Percentiles rank a stretch among this genome's conserved stretches.
phyloP scores from a whole-genome alignment of 2,888 invertebrate genomes.

The Sarcophaga subvicina region DNA sequence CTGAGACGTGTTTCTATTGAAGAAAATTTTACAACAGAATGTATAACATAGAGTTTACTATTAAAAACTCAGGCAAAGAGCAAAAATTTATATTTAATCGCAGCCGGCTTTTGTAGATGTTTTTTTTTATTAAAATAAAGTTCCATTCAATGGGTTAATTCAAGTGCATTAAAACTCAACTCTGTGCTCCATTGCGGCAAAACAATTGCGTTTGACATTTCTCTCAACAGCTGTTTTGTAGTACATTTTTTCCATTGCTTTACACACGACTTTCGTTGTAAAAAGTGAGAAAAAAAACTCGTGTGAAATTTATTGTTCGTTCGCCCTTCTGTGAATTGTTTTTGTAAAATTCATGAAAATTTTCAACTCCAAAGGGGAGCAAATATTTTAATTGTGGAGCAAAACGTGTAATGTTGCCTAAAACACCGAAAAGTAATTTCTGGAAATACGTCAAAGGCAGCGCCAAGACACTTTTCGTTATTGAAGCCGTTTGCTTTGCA shows the following conservation, averaged over 20 bases:
- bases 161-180: conserved; percentile 17
- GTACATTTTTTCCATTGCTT: conserved; percentile 12
- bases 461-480: conserved; percentile 83
- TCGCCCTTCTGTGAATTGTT: conserved; percentile 32
- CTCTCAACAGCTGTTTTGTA: background rate
- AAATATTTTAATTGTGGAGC: conserved; percentile 20
- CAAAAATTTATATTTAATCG: too few relatives aligned
- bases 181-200: background rate
- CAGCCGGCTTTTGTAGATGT: fast-evolving
- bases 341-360: conserved; percentile 25
- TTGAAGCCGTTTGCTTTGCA: conserved; percentile 85
- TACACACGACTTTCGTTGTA: background rate
- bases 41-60: too few relatives aligned
- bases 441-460: conserved; percentile 83
- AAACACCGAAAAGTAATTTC: conserved; percentile 84
- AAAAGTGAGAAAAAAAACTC: conserved; percentile 1
- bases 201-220: conserved; percentile 3
- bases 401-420: conserved; percentile 84
- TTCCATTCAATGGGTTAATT: background rate
- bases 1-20: too few relatives aligned
- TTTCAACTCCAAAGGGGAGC: background rate
- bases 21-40: too few relatives aligned
- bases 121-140: too few relatives aligned
- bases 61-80: too few relatives aligned
- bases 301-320: background rate